Evolutionary conservation across 2,888 invertebrate genomes (phyloP), one percentile per base, ranked within the genome.

Genomic region (Pseudococcus jackbeardsleyi): DNA sequence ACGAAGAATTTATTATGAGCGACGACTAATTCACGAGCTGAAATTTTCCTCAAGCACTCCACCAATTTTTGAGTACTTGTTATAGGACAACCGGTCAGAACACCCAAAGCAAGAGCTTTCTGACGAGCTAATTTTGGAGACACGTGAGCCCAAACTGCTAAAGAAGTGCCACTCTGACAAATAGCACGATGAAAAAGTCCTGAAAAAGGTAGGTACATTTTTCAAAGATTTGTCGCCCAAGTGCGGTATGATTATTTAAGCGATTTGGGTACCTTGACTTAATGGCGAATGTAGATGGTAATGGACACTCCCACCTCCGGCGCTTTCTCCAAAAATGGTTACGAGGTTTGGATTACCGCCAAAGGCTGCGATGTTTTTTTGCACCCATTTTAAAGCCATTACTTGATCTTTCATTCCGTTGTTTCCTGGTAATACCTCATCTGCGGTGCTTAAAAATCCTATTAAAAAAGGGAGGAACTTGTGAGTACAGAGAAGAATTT

Each of bases 91-190:
- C 95, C 94, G 11, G 95, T 92, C 11, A 93, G 91, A 15, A 92
- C 91, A 0, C 94, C 94, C 54, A 96, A 90, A 88, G 93, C 92
- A 89, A 92, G 92, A 0, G 95, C 93, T 89, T 94, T 95, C 90
- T 94, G 93, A 0, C 92, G 92, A 0, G 94, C 93, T 42, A 93
- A 93, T 90, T 93, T 92, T 0, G 93, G 92, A 85, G 94, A 92
- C 0, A 0, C 89, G 22, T 33, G 26, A 33, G 90, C 89, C 94
- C 94, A 94, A 0, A 94, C 93, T 86, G 94, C 85, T 64, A 85
- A 85, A 0, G 95, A 93, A 0, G 94, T 93, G 0, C 96, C 96
- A 90, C 96, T 96, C 90, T 94, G 93, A 0, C 95, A 95, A 87
- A 95, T 93, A 11, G 94, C 95, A 46, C 93, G 92, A 89, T 93